phyloP scores from a whole-genome alignment of 2,113 vertebrate genomes.

The Centropus unirufus region DNA sequence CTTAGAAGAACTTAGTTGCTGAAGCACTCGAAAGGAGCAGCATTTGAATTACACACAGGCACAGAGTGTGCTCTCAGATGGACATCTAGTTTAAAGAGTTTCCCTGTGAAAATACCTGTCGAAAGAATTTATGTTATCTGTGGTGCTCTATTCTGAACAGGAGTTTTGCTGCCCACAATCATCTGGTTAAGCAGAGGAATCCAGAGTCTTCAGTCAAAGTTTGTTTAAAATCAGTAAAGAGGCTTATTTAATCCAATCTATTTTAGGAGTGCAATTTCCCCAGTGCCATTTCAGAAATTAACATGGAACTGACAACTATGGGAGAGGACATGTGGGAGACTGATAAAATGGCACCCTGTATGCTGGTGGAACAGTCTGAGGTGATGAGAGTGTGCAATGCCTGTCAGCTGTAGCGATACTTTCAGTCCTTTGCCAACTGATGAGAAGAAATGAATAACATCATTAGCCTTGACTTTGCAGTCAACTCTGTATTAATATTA shows the following conservation, averaged over 20 bases:
- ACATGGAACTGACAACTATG: not conserved
- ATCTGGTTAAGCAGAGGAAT: not conserved
- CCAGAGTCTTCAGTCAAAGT: not conserved
- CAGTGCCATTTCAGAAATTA: not conserved
- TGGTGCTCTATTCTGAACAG: not conserved
- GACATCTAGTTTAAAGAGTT: not conserved
- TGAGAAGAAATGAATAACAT: not conserved
- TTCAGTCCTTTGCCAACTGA: not conserved
- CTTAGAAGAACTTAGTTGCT: not conserved
- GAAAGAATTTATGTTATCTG: not conserved
- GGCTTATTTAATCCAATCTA: not conserved
- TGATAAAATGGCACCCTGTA: not conserved
- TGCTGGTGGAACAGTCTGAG: not conserved
- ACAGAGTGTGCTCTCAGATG: not conserved
- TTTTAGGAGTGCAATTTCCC: not conserved
- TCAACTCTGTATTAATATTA: not conserved
- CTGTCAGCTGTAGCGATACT: not conserved
- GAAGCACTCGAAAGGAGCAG: not conserved
- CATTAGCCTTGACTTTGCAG: accelerated
- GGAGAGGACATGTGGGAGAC: not conserved
- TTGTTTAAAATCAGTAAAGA: not conserved
- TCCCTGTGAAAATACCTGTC: not conserved
- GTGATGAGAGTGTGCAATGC: accelerated
- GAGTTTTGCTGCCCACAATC: not conserved
- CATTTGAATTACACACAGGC: not conserved